Evolutionary conservation across 1,140 invertebrate genomes (phyloP).

Genomic region (Eupristina koningsbergeri): DNA sequence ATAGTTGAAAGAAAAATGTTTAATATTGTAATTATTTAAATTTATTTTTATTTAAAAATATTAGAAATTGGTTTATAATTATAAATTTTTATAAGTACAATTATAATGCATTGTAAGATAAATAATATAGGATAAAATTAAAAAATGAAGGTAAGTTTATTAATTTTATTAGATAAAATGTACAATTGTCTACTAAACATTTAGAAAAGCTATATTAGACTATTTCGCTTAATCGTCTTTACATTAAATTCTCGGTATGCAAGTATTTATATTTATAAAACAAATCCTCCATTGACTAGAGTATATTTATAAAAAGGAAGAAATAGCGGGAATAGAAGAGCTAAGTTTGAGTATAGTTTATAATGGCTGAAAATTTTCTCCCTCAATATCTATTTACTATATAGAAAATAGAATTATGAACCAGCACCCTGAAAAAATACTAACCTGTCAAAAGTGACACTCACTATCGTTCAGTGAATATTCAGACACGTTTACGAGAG

Average conservation of each 20-base stretch:
- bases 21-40: too few species aligned
- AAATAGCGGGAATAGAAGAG: constrained; percentile 46
- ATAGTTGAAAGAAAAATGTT: too few species aligned
- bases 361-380: constrained; percentile 52
- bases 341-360: constrained; percentile 51
- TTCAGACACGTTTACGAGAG: constrained; percentile 31
- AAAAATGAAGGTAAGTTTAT: constrained; percentile 61
- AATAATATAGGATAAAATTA: constrained; percentile 2
- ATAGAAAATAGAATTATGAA: constrained; percentile 64
- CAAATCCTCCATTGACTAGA: constrained; percentile 73
- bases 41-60: too few species aligned
- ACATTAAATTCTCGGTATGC: constrained; percentile 66
- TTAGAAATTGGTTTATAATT: too few species aligned
- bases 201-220: constrained; percentile 71
- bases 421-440: constrained; percentile 64
- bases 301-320: constrained; percentile 60
- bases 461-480: constrained; percentile 32
- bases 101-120: too few species aligned
- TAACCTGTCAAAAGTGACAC: constrained; percentile 47
- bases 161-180: constrained; percentile 72
- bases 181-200: constrained; percentile 69
- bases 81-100: too few species aligned
- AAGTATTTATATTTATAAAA: constrained; percentile 61
- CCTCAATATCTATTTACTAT: constrained; percentile 55
- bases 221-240: constrained; percentile 70